phyloP scores from a whole-genome alignment of 2,797 vertebrate species.

The Ambastaia sidthimunki region DNA sequence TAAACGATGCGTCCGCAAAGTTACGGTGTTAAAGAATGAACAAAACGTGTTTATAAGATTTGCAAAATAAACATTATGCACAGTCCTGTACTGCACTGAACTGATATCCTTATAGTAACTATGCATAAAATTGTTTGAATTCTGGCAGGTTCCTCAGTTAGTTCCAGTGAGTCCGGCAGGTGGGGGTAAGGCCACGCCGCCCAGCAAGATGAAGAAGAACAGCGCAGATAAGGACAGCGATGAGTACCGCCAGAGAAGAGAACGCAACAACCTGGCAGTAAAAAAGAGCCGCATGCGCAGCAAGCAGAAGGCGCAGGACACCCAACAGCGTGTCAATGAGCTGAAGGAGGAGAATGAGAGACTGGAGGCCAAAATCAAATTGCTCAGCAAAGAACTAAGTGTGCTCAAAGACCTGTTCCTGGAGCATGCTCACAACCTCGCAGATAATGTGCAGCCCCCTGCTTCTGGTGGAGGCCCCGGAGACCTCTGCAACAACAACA shows the following conservation, averaged over 20 bases:
- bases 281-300: conserved; percentile 98
- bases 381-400: conserved; percentile 96
- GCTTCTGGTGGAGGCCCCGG: conserved; percentile 74
- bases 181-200: conserved; percentile 85
- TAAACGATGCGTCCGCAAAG: too few species aligned
- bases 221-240: conserved; percentile 89
- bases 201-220: conserved; percentile 89
- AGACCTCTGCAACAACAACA: conserved; percentile 65
- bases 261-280: conserved; percentile 97
- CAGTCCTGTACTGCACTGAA: not conserved
- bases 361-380: conserved; percentile 96
- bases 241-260: conserved; percentile 91
- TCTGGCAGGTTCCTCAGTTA: conserved; percentile 83
- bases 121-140: not conserved
- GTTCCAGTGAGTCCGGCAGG: conserved; percentile 80
- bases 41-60: too few species aligned
- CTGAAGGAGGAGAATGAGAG: conserved; percentile 98
- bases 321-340: conserved; percentile 94
- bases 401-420: conserved; percentile 98
- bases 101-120: not conserved
- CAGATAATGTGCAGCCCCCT: conserved; percentile 89
- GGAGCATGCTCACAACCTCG: conserved; percentile 95
- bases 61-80: not conserved
- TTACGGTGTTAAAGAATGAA: too few species aligned
- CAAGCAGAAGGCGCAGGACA: conserved; percentile 98